Percentiles rank a stretch among this genome's conserved stretches.
phyloP scores from a whole-genome alignment of 2,797 vertebrate species.

The Todus mexicanus region DNA sequence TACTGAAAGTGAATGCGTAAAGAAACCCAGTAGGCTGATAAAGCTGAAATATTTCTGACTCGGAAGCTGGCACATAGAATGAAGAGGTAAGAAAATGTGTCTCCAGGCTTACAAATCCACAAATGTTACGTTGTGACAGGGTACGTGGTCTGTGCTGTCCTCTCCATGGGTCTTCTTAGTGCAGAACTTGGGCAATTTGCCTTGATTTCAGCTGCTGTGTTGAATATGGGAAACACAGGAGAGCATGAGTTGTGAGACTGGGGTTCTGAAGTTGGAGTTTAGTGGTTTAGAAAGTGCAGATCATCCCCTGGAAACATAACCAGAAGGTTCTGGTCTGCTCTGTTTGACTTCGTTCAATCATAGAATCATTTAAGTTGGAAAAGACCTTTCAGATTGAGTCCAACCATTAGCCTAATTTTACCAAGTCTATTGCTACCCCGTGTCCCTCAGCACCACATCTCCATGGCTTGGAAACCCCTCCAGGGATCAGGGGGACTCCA shows the following conservation, averaged over 20 bases:
- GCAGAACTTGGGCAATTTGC: not conserved
- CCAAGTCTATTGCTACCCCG: not conserved
- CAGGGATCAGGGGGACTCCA: not conserved
- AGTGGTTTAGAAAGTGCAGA: not conserved
- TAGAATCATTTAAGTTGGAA: not conserved
- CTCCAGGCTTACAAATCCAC: not conserved
- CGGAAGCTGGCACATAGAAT: not conserved
- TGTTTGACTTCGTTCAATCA: not conserved
- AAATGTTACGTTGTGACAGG: not conserved
- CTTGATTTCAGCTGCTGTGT: not conserved
- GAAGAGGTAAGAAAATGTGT: not conserved
- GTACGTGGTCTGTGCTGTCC: not conserved
- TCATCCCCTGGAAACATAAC: fast-evolving
- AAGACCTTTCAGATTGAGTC: not conserved
- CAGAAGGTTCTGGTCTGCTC: not conserved
- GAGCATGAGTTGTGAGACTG: not conserved
- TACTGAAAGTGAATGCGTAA: not conserved
- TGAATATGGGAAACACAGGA: not conserved
- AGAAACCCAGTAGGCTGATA: not conserved
- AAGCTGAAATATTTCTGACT: not conserved
- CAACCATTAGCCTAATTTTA: not conserved
- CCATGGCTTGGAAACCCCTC: not conserved
- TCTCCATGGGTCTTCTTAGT: not conserved
- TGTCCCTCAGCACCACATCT: not conserved
- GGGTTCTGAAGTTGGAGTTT: not conserved